A percentile compares a stretch with the other conserved stretches of the same genome.
Evolutionary conservation across 1,140 invertebrate species (phyloP).

Genomic region (Philopotamus ludificatus): DNA sequence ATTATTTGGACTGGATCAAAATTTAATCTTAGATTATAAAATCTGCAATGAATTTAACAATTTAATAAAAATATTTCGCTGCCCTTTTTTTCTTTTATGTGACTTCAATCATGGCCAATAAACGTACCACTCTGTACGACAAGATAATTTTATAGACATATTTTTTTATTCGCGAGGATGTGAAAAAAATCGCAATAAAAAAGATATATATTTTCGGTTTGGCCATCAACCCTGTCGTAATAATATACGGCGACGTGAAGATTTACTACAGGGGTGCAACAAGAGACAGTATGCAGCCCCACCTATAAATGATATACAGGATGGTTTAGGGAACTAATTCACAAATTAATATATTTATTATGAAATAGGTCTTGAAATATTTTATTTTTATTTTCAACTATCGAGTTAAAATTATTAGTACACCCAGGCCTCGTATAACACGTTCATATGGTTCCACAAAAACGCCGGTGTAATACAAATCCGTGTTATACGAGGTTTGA

Average conservation of each 20-base stretch:
- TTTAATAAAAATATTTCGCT: slow-evolving; percentile 1
- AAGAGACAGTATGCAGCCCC: slow-evolving; percentile 31
- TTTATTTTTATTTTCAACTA: no score
- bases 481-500: no score
- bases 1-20: slow-evolving; percentile 67
- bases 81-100: slow-evolving; percentile 21
- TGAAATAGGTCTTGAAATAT: no score
- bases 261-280: slow-evolving; percentile 33
- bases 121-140: slow-evolving; percentile 27
- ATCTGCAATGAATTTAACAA: not conserved
- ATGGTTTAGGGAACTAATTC: no score
- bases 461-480: no score
- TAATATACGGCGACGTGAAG: slow-evolving; percentile 38
- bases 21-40: not conserved
- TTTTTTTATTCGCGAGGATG: slow-evolving; percentile 26
- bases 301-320: no score
- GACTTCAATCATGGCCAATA: slow-evolving; percentile 34
- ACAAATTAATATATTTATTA: no score
- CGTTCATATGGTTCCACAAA: no score
- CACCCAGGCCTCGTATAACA: no score
- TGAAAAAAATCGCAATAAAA: slow-evolving; percentile 36
- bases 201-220: slow-evolving; percentile 35
- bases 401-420: no score
- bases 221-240: slow-evolving; percentile 36
- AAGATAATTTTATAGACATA: slow-evolving; percentile 35